Percentiles rank a stretch among this genome's conserved stretches.
phyloP scores from a whole-genome alignment of 1,140 invertebrate genomes.

The Euura lappo region DNA sequence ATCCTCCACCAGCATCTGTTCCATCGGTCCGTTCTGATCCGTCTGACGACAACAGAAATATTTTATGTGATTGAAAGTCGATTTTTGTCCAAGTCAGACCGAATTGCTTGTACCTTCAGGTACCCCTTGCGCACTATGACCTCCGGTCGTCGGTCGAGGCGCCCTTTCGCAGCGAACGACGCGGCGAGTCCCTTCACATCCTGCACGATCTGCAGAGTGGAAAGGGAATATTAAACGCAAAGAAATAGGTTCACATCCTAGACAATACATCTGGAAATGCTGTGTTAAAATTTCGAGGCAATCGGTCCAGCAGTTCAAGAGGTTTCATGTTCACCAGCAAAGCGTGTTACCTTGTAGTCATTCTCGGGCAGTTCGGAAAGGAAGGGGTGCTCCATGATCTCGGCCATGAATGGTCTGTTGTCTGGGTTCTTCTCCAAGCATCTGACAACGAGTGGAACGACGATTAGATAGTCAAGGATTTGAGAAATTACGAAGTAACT shows the following conservation, averaged over 20 bases:
- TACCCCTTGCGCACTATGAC: constrained; percentile 72
- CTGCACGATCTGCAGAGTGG: constrained; percentile 57
- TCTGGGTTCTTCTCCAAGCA: constrained; percentile 92
- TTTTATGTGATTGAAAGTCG: neutral
- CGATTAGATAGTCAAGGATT: neutral
- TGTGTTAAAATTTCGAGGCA: constrained; percentile 10
- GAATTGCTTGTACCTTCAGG: constrained; percentile 54
- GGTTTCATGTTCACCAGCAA: constrained; percentile 5
- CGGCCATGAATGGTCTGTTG: constrained; percentile 82
- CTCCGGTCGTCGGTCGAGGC: constrained; percentile 59
- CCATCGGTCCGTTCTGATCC: constrained; percentile 55
- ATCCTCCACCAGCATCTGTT: constrained; percentile 84
- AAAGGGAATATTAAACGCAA: constrained; percentile 41
- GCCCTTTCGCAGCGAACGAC: constrained; percentile 54
- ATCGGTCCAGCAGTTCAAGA: neutral
- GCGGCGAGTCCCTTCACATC: constrained; percentile 69
- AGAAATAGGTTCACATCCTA: neutral
- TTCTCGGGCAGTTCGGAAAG: constrained; percentile 75
- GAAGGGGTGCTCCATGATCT: constrained; percentile 89
- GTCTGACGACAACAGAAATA: constrained; percentile 29
- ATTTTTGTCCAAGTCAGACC: constrained; percentile 6
- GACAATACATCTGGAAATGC: neutral
- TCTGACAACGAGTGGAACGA: constrained; percentile 55
- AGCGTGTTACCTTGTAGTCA: constrained; percentile 70
- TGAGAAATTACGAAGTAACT: constrained; percentile 35